Percentiles rank a stretch among this genome's conserved stretches.
Evolutionary conservation across 2,113 vertebrate genomes (phyloP).

Genomic region (Pao palembangensis): DNA sequence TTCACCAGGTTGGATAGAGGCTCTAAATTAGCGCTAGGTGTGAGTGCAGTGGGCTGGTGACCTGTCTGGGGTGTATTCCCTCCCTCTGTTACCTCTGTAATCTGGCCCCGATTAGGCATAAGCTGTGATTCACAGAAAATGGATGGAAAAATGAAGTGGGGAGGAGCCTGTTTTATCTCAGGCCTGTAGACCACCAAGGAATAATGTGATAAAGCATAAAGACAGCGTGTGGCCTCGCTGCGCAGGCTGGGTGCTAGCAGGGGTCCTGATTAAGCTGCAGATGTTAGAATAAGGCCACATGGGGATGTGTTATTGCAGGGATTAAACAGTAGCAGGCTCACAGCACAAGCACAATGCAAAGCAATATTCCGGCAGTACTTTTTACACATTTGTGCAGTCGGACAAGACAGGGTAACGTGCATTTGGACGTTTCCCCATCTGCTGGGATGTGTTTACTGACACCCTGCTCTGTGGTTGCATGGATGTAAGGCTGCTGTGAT

Average conservation of each 20-base stretch:
- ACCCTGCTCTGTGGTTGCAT: constrained; percentile 6
- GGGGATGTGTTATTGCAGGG: constrained; percentile 34
- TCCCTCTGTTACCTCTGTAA: too few species aligned
- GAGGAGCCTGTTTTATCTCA: constrained; percentile 14
- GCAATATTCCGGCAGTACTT: constrained; percentile 15
- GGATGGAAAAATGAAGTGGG: background rate
- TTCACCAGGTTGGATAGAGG: too few species aligned
- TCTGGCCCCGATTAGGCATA: too few species aligned
- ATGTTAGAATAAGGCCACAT: constrained; percentile 56
- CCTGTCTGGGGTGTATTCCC: too few species aligned
- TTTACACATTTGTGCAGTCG: constrained; percentile 6
- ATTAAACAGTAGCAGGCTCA: constrained; percentile 48
- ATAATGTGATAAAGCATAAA: background rate
- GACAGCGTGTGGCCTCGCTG: constrained; percentile 2
- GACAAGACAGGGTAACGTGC: background rate
- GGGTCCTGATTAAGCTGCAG: constrained; percentile 48
- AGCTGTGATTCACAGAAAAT: background rate
- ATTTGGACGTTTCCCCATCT: constrained; percentile 12
- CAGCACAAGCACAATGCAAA: constrained; percentile 16
- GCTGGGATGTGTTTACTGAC: constrained; percentile 23
- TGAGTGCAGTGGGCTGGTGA: too few species aligned
- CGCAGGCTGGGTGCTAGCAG: constrained; percentile 7
- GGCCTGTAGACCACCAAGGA: constrained; percentile 32
- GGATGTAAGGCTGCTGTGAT: constrained; percentile 24
- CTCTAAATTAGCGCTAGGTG: too few species aligned